Percentiles rank a stretch among this genome's conserved stretches.
Conservation (phyloP, 2,797 vertebrate species). For the Chrysocyon brachyurus region DNA sequence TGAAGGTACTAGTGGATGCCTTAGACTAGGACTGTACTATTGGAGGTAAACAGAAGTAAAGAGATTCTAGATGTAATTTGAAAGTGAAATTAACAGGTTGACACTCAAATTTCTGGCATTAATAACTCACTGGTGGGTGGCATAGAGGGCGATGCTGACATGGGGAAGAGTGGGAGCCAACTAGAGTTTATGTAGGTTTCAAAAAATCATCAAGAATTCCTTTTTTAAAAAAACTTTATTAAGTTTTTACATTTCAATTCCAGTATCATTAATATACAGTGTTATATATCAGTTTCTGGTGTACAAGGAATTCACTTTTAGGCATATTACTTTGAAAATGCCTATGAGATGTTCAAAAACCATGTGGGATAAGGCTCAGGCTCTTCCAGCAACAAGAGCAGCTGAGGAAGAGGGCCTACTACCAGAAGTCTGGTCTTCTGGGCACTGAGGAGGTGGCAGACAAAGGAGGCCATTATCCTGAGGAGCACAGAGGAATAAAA, state of each 20-base stretch:
- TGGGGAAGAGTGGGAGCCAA: neutral
- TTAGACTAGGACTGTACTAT: neutral
- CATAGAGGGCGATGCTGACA: neutral
- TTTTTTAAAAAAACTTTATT: neutral
- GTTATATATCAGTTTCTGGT: neutral
- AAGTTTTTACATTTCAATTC: neutral
- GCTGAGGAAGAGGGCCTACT: neutral
- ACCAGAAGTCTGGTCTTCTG: neutral
- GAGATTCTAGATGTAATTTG: neutral
- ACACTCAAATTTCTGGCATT: constrained; percentile 42
- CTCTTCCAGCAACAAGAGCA: neutral
- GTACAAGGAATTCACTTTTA: neutral
- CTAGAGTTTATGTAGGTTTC: neutral
- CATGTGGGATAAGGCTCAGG: neutral
- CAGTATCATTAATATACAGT: neutral
- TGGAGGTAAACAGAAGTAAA: neutral
- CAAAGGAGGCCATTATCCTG: neutral
- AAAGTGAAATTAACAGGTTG: constrained; percentile 50
- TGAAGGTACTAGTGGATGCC: neutral
- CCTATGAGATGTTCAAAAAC: neutral
- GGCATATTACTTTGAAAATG: constrained; percentile 44
- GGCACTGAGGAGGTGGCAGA: neutral
- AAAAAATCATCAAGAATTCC: constrained; percentile 13
- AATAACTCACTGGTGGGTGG: neutral
- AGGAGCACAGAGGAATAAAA: constrained; percentile 40